Evolutionary conservation across 1,140 invertebrate species (phyloP), one percentile per base, ranked within the genome.

Genomic region (Phocides pigmalion): DNA sequence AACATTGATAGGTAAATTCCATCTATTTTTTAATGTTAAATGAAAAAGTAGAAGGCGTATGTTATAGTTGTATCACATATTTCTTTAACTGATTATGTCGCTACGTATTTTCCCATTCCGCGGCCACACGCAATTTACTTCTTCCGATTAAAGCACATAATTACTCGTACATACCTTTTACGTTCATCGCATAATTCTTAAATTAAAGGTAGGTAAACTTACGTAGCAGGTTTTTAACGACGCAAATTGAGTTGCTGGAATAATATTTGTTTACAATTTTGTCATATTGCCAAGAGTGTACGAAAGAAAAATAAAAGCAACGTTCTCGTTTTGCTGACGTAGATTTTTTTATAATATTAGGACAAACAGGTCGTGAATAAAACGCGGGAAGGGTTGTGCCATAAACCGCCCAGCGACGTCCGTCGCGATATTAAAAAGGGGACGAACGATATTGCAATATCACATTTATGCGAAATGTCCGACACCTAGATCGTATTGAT

Each of bases 381-480:
- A 91, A 91, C 81, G 69, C 72, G 79, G 85, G 76, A 89, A 89
- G 87, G 87, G 87, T 89, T 89, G 85, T 74, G 85, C 78, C 87
- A 88, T 91, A 91, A 91, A 91, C 86, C 87, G 85, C 65, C 84
- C 82, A 74, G 75, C 75, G 76, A 75, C 81, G 82, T 87, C 86
- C 86, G 84, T 84, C 81, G 87, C 81, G 82, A 91, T 91, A 91
- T 91, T 91, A 91, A 91, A 91, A 91, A 91, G 87, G 86, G 87
- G 86, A 85, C 86, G 78, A 86, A 86, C 83, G 87, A 85, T 88
- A 89, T 89, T 91, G 89, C 87, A 89, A 90, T 89, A 91, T 91
- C 89, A 91, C 89, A 91, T 91, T 91, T 91, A 91, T 91, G 86
- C 81, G 86, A 91, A 91, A 91, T 91, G 89, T 89, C 86, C 87